Evolutionary conservation across 2,113 vertebrate species (phyloP).

Genomic region (Paratilapia polleni): DNA sequence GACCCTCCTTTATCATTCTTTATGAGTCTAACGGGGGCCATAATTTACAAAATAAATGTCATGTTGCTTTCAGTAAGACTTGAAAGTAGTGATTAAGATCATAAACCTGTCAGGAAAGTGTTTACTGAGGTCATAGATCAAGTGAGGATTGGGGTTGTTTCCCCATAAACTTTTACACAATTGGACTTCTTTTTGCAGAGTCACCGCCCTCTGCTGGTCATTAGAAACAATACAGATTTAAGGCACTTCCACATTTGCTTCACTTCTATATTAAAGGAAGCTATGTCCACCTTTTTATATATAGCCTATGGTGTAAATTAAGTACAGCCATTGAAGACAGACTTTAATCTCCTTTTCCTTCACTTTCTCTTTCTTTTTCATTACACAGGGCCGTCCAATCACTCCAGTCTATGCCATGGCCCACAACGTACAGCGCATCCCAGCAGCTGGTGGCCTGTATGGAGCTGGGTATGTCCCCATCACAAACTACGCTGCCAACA

Average conservation of each 20-base stretch:
- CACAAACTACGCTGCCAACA: slow-evolving; percentile 84
- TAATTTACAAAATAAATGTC: neutral
- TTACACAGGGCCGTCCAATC: slow-evolving; percentile 90
- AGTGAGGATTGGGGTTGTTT: neutral
- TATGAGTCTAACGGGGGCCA: neutral
- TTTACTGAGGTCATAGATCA: neutral
- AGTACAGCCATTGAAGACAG: neutral
- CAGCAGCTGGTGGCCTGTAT: slow-evolving; percentile 86
- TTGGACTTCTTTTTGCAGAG: neutral
- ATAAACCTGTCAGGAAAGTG: neutral
- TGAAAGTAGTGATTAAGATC: neutral
- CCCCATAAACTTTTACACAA: neutral
- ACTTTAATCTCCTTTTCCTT: neutral
- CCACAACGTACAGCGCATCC: slow-evolving; percentile 91
- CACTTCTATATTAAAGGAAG: neutral
- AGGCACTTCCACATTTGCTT: neutral
- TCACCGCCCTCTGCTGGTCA: neutral
- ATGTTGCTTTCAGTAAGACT: neutral
- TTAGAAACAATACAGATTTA: neutral
- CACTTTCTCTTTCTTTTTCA: neutral
- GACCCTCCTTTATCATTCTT: neutral
- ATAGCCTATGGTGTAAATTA: neutral
- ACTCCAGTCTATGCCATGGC: slow-evolving; percentile 96
- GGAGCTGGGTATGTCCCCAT: slow-evolving; percentile 91
- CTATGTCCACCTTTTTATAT: neutral